phyloP scores from a whole-genome alignment of 2,797 vertebrate genomes.

The Macropodus opercularis region DNA sequence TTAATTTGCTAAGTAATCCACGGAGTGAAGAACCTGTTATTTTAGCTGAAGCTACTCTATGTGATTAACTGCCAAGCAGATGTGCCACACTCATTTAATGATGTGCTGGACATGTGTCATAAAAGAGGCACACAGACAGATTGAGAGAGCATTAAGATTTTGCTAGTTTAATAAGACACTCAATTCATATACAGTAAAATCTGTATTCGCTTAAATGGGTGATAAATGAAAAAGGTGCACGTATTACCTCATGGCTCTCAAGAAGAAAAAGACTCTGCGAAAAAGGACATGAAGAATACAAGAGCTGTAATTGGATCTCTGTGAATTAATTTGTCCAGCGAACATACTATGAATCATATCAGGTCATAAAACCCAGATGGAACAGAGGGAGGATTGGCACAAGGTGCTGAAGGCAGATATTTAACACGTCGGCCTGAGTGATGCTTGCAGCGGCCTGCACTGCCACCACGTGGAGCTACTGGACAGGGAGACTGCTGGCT shows the following conservation, averaged over 20 bases:
- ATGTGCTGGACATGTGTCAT: conserved; percentile 16
- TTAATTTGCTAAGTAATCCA: conserved; percentile 47
- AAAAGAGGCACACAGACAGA: conserved; percentile 6
- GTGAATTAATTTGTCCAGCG: conserved; percentile 64
- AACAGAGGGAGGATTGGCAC: conserved; percentile 45
- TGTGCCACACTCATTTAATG: conserved; percentile 21
- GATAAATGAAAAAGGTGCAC: conserved; percentile 43
- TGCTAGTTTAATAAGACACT: conserved; percentile 43
- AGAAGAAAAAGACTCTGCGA: conserved; percentile 35
- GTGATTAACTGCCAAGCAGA: conserved; percentile 18
- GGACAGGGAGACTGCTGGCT: accelerated
- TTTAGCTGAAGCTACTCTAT: conserved; percentile 13
- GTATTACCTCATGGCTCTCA: conserved; percentile 11
- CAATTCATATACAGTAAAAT: conserved; percentile 27
- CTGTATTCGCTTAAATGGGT: conserved; percentile 39
- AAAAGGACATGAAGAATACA: conserved; percentile 36
- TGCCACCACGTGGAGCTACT: conserved; percentile 59
- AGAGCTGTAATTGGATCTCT: conserved; percentile 52
- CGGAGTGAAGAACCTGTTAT: background rate
- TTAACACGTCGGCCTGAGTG: background rate
- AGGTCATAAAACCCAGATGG: conserved; percentile 59
- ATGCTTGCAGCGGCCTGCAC: conserved; percentile 29
- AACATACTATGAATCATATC: conserved; percentile 64
- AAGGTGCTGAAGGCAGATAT: conserved; percentile 22
- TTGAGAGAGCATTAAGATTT: conserved; percentile 15